Conservation (phyloP, 2,888 invertebrate genomes). For the Cosmia pyralina region DNA sequence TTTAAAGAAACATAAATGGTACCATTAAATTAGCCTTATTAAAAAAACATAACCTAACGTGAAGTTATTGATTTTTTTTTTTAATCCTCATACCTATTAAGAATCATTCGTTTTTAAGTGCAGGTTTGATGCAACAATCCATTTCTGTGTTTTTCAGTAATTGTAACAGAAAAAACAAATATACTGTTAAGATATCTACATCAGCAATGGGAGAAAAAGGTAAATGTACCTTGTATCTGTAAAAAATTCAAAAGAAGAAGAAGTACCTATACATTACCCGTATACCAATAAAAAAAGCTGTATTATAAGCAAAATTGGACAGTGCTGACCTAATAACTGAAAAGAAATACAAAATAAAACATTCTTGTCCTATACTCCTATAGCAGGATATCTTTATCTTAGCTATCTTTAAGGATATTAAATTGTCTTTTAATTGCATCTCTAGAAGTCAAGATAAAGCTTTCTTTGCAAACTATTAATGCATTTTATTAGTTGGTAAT, state of each 20-base stretch:
- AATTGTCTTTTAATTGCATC: neutral
- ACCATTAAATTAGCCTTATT: slow-evolving; percentile 6
- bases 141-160: slow-evolving; percentile 92
- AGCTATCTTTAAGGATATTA: neutral
- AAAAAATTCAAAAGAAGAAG: neutral
- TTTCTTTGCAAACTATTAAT: neutral
- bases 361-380: too few relatives aligned
- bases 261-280: too few relatives aligned
- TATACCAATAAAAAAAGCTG: neutral
- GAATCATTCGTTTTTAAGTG: neutral
- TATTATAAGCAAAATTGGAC: neutral
- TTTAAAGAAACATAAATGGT: slow-evolving; percentile 3
- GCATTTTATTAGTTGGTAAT: neutral
- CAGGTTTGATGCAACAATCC: slow-evolving; percentile 43
- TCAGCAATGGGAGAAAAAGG: slow-evolving; percentile 98
- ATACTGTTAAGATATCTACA: slow-evolving; percentile 97
- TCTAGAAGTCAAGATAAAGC: neutral
- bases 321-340: neutral
- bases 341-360: too few relatives aligned
- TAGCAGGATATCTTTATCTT: neutral
- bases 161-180: slow-evolving; percentile 98
- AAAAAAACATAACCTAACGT: slow-evolving; percentile 25
- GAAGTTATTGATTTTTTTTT: slow-evolving; percentile 49
- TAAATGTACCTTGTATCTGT: slow-evolving; percentile 69
- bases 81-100: neutral